Conservation (phyloP, 2,113 vertebrate genomes). For the Notothenia coriiceps region DNA sequence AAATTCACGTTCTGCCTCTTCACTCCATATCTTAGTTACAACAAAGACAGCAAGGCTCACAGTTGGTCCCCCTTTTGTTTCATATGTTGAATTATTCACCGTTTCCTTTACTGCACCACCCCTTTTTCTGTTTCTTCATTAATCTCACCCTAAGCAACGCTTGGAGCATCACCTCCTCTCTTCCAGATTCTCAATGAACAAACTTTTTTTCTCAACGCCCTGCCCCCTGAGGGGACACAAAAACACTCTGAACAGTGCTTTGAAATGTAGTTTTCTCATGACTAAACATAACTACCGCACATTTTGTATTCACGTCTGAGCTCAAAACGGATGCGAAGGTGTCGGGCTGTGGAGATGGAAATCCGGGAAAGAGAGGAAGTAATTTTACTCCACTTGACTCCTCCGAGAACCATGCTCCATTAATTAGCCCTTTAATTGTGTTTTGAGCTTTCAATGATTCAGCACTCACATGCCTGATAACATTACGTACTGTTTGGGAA, state of each 20-base stretch:
- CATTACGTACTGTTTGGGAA: slow-evolving; percentile 68
- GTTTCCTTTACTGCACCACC: not conserved
- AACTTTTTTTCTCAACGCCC: slow-evolving; percentile 30
- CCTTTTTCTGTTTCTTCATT: slow-evolving; percentile 35
- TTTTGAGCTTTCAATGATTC: slow-evolving; percentile 71
- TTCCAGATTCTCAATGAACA: slow-evolving; percentile 32
- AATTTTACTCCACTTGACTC: slow-evolving; percentile 62
- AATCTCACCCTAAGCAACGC: slow-evolving; percentile 1
- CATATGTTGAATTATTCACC: not conserved
- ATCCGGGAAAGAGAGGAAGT: slow-evolving; percentile 40
- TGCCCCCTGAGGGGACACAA: slow-evolving; percentile 30
- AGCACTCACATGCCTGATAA: slow-evolving; percentile 56
- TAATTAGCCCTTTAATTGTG: slow-evolving; percentile 76
- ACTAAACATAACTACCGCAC: slow-evolving; percentile 56
- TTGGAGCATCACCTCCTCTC: slow-evolving; percentile 12
- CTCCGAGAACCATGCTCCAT: slow-evolving; percentile 48
- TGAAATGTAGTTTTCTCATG: slow-evolving; percentile 58
- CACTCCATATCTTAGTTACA: slow-evolving; percentile 43
- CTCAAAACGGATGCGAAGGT: slow-evolving; percentile 29
- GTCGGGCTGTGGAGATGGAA: slow-evolving; percentile 31
- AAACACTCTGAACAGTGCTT: slow-evolving; percentile 28
- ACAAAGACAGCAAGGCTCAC: slow-evolving; percentile 17
- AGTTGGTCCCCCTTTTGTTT: slow-evolving; percentile 25
- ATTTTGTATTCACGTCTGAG: slow-evolving; percentile 51
- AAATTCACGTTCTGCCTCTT: slow-evolving; percentile 36